Percentiles rank a stretch among this genome's conserved stretches.
Conservation (phyloP, 2,888 invertebrate genomes). For the Agriopis leucophaearia region DNA sequence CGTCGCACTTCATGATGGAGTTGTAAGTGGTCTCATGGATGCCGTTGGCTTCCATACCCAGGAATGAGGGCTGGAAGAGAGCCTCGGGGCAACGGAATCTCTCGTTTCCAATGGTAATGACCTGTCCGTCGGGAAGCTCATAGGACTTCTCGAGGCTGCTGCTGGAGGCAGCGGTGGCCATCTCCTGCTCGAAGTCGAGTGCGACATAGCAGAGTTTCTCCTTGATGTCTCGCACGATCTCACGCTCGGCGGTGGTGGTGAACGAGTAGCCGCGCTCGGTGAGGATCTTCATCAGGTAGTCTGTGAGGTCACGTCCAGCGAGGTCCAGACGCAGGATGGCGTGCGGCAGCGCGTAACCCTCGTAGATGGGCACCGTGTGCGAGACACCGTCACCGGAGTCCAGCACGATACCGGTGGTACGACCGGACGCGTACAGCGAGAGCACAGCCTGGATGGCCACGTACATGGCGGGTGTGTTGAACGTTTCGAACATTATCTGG, state of each 20-base stretch:
- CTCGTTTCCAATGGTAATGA: constrained; percentile 97
- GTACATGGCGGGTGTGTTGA: constrained; percentile 97
- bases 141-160: constrained; percentile 98
- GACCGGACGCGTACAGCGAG: constrained; percentile 96
- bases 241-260: constrained; percentile 96
- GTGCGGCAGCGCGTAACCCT: constrained; percentile 96
- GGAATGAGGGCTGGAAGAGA: constrained; percentile 97
- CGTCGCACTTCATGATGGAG: constrained; percentile 99
- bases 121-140: constrained; percentile 97
- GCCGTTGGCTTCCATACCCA: constrained; percentile 95
- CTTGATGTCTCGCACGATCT: constrained; percentile 97
- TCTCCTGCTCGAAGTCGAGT: constrained; percentile 96
- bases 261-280: constrained; percentile 96
- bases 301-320: constrained; percentile 96
- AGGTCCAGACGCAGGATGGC: constrained; percentile 96
- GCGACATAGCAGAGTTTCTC: constrained; percentile 97
- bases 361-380: constrained; percentile 98
- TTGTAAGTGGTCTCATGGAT: constrained; percentile 98
- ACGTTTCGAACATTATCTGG: constrained; percentile 96
- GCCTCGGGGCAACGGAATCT: constrained; percentile 98
- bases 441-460: constrained; percentile 97
- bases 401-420: constrained; percentile 98
- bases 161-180: constrained; percentile 97
- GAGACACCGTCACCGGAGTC: constrained; percentile 98
- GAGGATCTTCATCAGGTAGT: constrained; percentile 97